These are phyloP conservation scores for Sitobion miscanthi DNA, from an alignment of 1,140 invertebrate species.

Conservation along the genomic window DNA sequence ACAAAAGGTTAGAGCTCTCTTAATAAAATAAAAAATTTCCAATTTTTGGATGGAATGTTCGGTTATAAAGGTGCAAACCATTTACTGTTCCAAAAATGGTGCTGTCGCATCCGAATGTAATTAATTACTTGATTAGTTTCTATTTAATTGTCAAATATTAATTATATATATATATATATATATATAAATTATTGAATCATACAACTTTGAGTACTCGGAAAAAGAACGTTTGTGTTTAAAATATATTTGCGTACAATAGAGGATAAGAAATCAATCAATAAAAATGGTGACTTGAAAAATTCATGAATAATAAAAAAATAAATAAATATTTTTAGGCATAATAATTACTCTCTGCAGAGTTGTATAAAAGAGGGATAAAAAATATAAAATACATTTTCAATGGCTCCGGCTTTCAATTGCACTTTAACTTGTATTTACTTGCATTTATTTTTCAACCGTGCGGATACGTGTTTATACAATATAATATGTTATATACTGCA, in stretches of 20 bases:
- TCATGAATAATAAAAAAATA: not conserved
- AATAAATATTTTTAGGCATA: not conserved
- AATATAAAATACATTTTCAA: not conserved
- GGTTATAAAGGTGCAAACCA: not conserved
- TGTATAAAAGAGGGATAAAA: not conserved
- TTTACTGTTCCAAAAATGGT: not conserved
- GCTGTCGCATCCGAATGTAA: not conserved
- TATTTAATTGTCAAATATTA: not conserved
- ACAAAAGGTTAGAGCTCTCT: not conserved
- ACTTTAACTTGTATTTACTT: conserved; percentile 10
- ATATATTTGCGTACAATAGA: not conserved
- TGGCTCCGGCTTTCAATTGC: not conserved
- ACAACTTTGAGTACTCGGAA: not conserved
- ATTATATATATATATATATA: too few species aligned
- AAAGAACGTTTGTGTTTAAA: not conserved
- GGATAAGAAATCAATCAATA: not conserved
- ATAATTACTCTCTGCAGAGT: not conserved
- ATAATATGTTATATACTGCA: not conserved
- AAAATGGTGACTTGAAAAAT: not conserved
- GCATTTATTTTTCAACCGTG: not conserved
- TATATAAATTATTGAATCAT: not conserved
- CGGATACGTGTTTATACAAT: not conserved
- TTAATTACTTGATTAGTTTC: not conserved
- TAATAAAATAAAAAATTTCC: not conserved
- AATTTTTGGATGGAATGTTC: not conserved